Conservation (phyloP, 1,140 invertebrate species). For the Gryon sp. region DNA sequence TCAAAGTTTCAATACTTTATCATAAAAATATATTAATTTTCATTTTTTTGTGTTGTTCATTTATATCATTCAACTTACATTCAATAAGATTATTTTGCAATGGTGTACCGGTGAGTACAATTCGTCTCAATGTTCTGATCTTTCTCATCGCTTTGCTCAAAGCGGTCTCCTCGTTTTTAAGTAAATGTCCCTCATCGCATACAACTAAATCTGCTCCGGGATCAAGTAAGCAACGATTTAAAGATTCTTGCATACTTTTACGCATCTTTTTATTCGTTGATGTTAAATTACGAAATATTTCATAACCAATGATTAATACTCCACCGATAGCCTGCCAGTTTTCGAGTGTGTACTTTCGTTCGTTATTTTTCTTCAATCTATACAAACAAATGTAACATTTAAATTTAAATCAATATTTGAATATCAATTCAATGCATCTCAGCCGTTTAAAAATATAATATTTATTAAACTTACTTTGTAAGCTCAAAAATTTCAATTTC, state of each 20-base stretch:
- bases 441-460: too few species aligned
- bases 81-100: constrained; percentile 97
- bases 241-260: constrained; percentile 82
- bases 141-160: constrained; percentile 91
- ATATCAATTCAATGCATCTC: too few species aligned
- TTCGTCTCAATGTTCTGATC: constrained; percentile 88
- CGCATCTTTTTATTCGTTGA: constrained; percentile 84
- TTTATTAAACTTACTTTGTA: constrained; percentile 85
- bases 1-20: not conserved
- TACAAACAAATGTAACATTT: too few species aligned
- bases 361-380: constrained; percentile 84
- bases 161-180: constrained; percentile 94
- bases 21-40: constrained; percentile 5
- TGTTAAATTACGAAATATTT: constrained; percentile 92
- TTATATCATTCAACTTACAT: too few species aligned
- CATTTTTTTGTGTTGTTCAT: too few species aligned
- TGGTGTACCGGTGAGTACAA: constrained; percentile 97
- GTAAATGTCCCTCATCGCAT: constrained; percentile 96
- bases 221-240: constrained; percentile 85
- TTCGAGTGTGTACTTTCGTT: constrained; percentile 85
- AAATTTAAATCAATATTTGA: too few species aligned
- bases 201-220: constrained; percentile 95
- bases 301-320: constrained; percentile 96
- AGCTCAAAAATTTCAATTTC: constrained; percentile 88
- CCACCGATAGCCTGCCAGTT: constrained; percentile 92